Base-by-base conservation (phyloP, 2,113 vertebrate genomes). In the Catagonus wagneri region DNA sequence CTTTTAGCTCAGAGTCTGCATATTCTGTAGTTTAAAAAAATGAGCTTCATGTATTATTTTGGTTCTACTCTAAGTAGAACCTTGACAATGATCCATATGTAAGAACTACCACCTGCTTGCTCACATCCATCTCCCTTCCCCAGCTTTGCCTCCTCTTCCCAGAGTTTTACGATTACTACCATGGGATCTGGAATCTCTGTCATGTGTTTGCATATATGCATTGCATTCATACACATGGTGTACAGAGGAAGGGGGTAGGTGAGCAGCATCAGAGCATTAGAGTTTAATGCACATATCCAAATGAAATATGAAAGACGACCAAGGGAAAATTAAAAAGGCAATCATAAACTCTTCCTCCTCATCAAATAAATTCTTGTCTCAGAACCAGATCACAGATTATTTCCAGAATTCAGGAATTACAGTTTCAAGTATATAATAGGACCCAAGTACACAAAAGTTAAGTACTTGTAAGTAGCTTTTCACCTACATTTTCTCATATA, bases 321-420 rank as follows among this genome's bases (percentile, higher is more conserved):
- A 54, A 27, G 34, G 79, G 9, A 92, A 95, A 90, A 92, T 12
- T 69, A 85, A 61, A 58, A 27, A 81, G 19, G 29, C 72, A 1
- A 54, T 0, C n/a, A 15, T 39, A 60, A 96, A 84, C 32, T 86
- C 61, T 83, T 83, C 54, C 54, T 89, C n/a, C 14, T 27, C 32
- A 87, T 83, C 36, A 90, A 95, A 83, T 87, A 80, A 83, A 90
- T 91, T 76, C 58, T 84, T 25, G 8, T 88, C 63, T 92, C 56
- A 39, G 68, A 97, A 83, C 39, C 44, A 87, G 39, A 75, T 39
- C 36, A 75, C 32, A 25, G 52, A 78, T 80, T 81, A 76, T 72
- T 78, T 66, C 75, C 50, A 34, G 1, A 52, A 19, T 90, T 87
- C 54, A 87, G 16, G 14, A 87, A 89, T 56, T 75, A 39, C 39